Conservation (phyloP, 2,888 invertebrate species). For the Synanthedon vespiformis region DNA sequence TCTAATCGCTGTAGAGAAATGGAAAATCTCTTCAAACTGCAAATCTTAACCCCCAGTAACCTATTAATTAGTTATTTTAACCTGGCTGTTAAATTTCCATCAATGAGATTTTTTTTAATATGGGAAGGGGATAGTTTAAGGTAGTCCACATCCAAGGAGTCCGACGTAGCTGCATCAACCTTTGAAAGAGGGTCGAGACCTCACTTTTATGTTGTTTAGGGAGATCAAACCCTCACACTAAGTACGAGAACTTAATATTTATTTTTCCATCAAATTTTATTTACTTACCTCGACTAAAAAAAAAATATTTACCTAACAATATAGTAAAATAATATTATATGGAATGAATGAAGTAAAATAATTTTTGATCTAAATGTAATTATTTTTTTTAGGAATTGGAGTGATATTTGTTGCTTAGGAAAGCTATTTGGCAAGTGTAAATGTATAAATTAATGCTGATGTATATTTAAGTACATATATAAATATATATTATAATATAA, state of each 20-base stretch:
- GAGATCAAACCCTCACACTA: too few species aligned
- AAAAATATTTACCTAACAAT: background rate
- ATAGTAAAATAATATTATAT: background rate
- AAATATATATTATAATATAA: too few species aligned
- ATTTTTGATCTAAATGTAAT: slow-evolving; percentile 38
- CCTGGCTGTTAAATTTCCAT: too few species aligned
- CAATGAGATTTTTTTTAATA: too few species aligned
- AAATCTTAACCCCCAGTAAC: too few species aligned
- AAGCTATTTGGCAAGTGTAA: slow-evolving; percentile 54
- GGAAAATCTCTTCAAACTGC: too few species aligned
- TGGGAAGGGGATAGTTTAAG: too few species aligned
- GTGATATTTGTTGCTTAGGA: slow-evolving; percentile 27
- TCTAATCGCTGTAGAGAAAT: too few species aligned
- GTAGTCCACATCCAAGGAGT: too few species aligned
- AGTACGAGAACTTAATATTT: too few species aligned
- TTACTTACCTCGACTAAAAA: background rate
- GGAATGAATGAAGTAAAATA: slow-evolving; percentile 29
- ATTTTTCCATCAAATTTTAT: background rate
- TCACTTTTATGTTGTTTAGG: background rate
- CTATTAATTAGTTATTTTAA: too few species aligned
- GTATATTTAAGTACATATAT: background rate
- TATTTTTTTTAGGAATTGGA: slow-evolving; percentile 26
- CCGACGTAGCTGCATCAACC: too few species aligned
- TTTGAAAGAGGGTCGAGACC: slow-evolving; percentile 2
- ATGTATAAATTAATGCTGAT: slow-evolving; percentile 58